Percentiles rank a stretch among this genome's conserved stretches.
phyloP scores from a whole-genome alignment of 2,113 vertebrate genomes.

The Python bivittatus region DNA sequence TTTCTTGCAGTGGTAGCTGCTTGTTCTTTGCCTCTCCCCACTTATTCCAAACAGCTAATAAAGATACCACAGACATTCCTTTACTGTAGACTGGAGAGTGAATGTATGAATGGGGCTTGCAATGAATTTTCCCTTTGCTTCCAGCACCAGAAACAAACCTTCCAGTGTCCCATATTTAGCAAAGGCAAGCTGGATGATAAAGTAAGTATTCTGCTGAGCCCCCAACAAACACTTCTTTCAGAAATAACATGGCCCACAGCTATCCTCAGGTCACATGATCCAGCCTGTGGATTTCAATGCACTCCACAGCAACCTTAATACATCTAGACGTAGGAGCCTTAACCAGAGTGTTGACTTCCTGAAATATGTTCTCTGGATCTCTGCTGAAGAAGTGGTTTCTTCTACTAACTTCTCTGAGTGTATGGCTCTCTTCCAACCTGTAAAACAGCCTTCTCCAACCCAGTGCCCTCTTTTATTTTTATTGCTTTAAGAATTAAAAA shows the following conservation, averaged over 20 bases:
- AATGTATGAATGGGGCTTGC: neutral
- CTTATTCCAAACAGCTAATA: neutral
- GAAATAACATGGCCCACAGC: neutral
- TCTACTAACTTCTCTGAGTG: neutral
- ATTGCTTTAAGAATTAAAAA: neutral
- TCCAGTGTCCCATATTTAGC: neutral
- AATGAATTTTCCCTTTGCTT: neutral
- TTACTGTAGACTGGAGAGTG: neutral
- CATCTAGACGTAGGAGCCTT: neutral
- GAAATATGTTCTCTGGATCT: neutral
- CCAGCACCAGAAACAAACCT: neutral
- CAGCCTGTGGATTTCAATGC: neutral
- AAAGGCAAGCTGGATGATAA: neutral
- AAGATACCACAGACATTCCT: neutral
- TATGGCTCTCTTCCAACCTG: neutral
- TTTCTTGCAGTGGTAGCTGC: neutral
- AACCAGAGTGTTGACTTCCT: neutral
- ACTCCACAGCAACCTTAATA: neutral
- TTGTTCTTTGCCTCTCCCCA: neutral
- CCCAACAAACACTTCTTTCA: neutral
- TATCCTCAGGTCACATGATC: neutral
- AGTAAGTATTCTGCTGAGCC: neutral
- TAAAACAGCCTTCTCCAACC: neutral
- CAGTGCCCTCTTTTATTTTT: neutral
- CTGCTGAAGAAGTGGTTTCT: neutral